Conservation (phyloP, 2,797 vertebrate genomes). For the Anguilla anguilla region DNA sequence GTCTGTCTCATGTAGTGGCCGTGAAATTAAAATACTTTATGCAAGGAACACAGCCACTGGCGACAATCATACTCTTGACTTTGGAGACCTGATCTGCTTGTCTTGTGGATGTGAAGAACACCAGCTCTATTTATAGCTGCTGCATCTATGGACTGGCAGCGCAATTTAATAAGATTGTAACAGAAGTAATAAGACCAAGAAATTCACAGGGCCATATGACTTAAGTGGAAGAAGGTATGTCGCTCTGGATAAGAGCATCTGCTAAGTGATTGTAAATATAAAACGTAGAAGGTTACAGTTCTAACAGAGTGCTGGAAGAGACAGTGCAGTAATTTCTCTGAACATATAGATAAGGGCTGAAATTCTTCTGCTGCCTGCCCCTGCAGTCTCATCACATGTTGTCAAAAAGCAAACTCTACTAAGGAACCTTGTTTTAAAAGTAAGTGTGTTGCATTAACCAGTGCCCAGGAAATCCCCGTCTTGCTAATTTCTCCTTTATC, state of each 20-base stretch:
- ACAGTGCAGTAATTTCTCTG: background rate
- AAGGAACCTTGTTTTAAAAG: no score
- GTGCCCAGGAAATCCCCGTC: no score
- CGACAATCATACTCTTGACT: background rate
- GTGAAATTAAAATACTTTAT: background rate
- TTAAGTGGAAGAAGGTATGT: constrained; percentile 11
- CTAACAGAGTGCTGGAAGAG: background rate
- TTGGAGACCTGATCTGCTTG: constrained; percentile 20
- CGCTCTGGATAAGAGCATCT: background rate
- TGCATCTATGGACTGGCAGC: constrained; percentile 13
- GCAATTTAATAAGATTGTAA: constrained; percentile 27
- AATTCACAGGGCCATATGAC: constrained; percentile 23
- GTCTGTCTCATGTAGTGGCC: background rate
- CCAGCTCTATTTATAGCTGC: constrained; percentile 22
- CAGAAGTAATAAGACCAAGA: constrained; percentile 14
- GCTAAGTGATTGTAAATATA: background rate
- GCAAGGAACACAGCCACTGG: background rate
- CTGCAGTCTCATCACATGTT: no score
- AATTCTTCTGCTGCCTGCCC: no score
- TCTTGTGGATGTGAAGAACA: constrained; percentile 24
- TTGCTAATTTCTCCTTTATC: background rate
- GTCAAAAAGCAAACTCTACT: no score
- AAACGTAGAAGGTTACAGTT: background rate
- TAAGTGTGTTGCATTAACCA: no score
- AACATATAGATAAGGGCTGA: no score